Percentiles rank a stretch among this genome's conserved stretches.
Conservation (phyloP, 1,140 invertebrate species). For the Dysdera silvatica region DNA sequence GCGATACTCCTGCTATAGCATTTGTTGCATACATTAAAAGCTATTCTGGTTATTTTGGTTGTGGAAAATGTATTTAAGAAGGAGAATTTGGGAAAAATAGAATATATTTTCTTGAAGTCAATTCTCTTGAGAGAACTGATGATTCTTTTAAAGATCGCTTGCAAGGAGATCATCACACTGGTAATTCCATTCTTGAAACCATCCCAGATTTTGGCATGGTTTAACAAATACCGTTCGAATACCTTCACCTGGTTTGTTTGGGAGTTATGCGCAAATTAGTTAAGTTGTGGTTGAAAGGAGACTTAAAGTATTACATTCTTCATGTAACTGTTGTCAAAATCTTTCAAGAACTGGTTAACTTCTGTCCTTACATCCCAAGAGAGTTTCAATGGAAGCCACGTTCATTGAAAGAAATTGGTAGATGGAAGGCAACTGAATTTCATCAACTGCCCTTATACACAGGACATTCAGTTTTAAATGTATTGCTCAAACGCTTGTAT, state of each 20-base stretch:
- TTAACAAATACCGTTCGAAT: conserved; percentile 36
- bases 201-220: conserved; percentile 23
- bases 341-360: conserved; percentile 16
- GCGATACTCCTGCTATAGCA: conserved; percentile 43
- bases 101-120: no score
- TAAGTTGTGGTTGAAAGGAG: conserved; percentile 35
- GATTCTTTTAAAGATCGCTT: not conserved
- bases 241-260: conserved; percentile 31
- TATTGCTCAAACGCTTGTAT: conserved; percentile 38
- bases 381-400: conserved; percentile 45
- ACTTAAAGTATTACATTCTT: conserved; percentile 5
- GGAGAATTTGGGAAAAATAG: not conserved
- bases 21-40: conserved; percentile 40
- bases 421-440: conserved; percentile 49
- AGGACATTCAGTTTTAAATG: conserved; percentile 40
- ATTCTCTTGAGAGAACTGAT: not conserved
- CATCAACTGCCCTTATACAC: conserved; percentile 46
- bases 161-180: conserved; percentile 11
- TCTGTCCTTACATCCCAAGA: conserved; percentile 31
- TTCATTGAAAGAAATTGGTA: conserved; percentile 38
- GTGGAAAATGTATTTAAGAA: not conserved
- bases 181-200: conserved; percentile 34
- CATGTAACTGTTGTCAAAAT: conserved; percentile 19
- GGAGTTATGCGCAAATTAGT: conserved; percentile 39
- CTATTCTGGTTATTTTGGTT: not conserved